These are phyloP conservation scores for Beris chalybata DNA, from an alignment of 2,888 invertebrate genomes.

Conservation along the genomic window DNA sequence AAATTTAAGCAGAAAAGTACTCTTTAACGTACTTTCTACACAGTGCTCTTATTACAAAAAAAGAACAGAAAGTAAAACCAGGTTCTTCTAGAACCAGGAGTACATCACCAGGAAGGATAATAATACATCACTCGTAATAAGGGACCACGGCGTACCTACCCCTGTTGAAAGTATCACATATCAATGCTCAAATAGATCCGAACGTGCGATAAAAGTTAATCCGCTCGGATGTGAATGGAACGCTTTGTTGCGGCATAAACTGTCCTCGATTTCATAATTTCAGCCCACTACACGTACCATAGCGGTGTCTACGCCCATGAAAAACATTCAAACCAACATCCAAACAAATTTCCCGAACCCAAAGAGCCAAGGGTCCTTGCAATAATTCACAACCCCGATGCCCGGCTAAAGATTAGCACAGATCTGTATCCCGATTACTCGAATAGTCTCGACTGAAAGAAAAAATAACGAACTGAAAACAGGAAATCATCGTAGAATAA, in stretches of 20 bases:
- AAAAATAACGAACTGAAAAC: constrained; percentile 1
- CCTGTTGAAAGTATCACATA: constrained; percentile 33
- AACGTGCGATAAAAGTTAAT: constrained; percentile 38
- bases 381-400: constrained; percentile 3
- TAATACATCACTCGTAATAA: constrained; percentile 6
- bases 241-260: constrained; percentile 20
- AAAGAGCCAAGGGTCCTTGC: neutral
- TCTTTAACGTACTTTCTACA: too few species aligned
- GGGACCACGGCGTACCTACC: too few species aligned
- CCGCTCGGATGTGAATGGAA: constrained; percentile 12
- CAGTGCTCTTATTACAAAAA: too few species aligned
- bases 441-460: constrained; percentile 1
- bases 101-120: neutral
- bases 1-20: too few species aligned
- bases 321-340: neutral
- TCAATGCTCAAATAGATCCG: constrained; percentile 38
- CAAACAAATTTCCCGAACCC: neutral
- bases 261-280: constrained; percentile 22
- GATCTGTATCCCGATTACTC: constrained; percentile 22
- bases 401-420: constrained; percentile 12
- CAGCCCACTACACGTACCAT: neutral
- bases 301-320: neutral
- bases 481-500: constrained; percentile 9
- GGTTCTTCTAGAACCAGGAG: too few species aligned
- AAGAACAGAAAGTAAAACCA: too few species aligned